These are phyloP conservation scores for Podarcis siculus DNA, from an alignment of 2,797 vertebrate genomes.

Conservation along the genomic window DNA sequence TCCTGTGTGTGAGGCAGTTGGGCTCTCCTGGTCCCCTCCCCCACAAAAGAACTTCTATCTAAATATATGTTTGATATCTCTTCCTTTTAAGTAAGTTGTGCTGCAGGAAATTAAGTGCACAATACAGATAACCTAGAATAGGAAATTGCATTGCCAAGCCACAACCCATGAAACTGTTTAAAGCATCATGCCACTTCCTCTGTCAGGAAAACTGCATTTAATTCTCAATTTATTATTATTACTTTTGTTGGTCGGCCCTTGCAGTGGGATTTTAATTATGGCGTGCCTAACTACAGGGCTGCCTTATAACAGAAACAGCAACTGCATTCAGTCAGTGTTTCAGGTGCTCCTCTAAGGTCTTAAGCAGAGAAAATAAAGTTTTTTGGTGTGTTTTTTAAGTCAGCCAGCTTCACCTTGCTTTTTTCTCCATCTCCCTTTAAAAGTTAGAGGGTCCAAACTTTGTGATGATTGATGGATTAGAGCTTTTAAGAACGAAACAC, in stretches of 20 bases:
- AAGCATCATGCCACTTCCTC: slow-evolving; percentile 48
- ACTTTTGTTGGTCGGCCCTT: background rate
- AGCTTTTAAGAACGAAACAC: slow-evolving; percentile 26
- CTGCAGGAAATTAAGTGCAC: slow-evolving; percentile 83
- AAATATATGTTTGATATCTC: slow-evolving; percentile 48
- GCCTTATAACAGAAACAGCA: slow-evolving; percentile 26
- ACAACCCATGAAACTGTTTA: slow-evolving; percentile 64
- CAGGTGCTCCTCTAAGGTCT: slow-evolving; percentile 25
- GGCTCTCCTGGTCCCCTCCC: background rate
- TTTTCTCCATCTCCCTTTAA: background rate
- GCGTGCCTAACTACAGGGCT: slow-evolving; percentile 20
- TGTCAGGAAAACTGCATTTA: slow-evolving; percentile 60
- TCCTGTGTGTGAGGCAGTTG: background rate
- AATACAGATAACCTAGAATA: slow-evolving; percentile 83
- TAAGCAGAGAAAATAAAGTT: background rate
- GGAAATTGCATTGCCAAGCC: slow-evolving; percentile 82
- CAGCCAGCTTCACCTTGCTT: background rate
- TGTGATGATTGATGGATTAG: slow-evolving; percentile 14
- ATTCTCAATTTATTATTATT: slow-evolving; percentile 31
- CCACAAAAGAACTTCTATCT: slow-evolving; percentile 24
- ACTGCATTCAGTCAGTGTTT: slow-evolving; percentile 26
- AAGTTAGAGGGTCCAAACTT: slow-evolving; percentile 9
- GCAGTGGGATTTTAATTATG: background rate
- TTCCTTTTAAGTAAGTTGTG: slow-evolving; percentile 69
- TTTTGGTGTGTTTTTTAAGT: background rate